Evolutionary conservation across 2,113 vertebrate genomes (phyloP).

Genomic region (Corvus cornix): DNA sequence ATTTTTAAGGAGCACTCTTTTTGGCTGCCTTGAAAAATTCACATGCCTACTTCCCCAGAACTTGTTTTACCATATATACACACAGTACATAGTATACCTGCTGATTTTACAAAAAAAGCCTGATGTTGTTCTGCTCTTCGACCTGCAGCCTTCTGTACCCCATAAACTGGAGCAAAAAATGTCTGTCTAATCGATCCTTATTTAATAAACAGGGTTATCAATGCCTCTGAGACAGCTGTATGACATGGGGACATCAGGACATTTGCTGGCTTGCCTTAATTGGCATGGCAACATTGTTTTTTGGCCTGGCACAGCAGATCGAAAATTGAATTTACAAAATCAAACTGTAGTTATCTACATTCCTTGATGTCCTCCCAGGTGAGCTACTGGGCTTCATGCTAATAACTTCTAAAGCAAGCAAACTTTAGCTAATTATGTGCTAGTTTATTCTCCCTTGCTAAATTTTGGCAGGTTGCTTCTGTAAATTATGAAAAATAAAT

Average conservation of each 20-base stretch:
- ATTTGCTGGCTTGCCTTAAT: constrained; percentile 24
- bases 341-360: constrained; percentile 69
- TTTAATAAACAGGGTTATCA: constrained; percentile 51
- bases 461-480: constrained; percentile 95
- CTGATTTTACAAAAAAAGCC: background rate
- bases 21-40: constrained; percentile 8
- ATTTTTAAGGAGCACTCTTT: background rate
- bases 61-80: background rate
- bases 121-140: background rate
- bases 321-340: constrained; percentile 77
- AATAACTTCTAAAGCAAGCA: constrained; percentile 96
- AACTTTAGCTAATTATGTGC: constrained; percentile 96
- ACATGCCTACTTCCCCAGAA: background rate
- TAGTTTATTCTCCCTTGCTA: constrained; percentile 86
- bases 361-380: constrained; percentile 82
- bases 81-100: background rate
- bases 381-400: constrained; percentile 84
- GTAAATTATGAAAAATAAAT: constrained; percentile 99
- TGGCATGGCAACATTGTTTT: constrained; percentile 41
- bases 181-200: constrained; percentile 49
- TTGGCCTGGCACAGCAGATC: constrained; percentile 43
- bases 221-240: constrained; percentile 32
- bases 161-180: background rate
- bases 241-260: constrained; percentile 23
- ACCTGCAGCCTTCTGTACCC: background rate